phyloP scores from a whole-genome alignment of 2,113 vertebrate genomes.

The Stictonetta naevosa region DNA sequence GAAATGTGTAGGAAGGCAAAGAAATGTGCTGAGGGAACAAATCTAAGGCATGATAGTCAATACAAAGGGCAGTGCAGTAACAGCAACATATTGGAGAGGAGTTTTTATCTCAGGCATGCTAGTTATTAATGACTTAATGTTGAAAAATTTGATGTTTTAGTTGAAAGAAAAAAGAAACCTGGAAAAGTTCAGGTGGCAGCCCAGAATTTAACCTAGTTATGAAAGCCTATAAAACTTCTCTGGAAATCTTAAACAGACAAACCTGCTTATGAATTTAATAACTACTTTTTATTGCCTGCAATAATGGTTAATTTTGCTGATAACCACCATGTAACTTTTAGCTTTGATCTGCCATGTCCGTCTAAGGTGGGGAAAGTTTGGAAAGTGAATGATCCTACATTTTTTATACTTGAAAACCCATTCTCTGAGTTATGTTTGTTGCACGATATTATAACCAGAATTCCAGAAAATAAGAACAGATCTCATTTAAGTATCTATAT shows the following conservation, averaged over 20 bases:
- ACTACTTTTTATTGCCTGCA: not conserved
- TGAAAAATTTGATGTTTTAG: not conserved
- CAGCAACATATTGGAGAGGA: slow-evolving; percentile 47
- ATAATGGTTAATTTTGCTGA: slow-evolving; percentile 33
- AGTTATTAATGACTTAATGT: not conserved
- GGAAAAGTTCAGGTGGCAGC: not conserved
- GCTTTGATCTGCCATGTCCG: slow-evolving; percentile 4
- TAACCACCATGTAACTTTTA: slow-evolving; percentile 39
- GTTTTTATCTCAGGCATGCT: slow-evolving; percentile 26
- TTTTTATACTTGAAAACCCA: slow-evolving; percentile 81
- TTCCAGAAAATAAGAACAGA: slow-evolving; percentile 74
- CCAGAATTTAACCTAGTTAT: not conserved
- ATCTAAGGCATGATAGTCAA: not conserved
- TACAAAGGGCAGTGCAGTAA: not conserved
- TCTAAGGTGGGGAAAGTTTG: slow-evolving; percentile 66
- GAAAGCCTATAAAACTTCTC: not conserved
- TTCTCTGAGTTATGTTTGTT: slow-evolving; percentile 80
- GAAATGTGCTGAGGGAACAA: not conserved
- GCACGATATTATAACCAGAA: slow-evolving; percentile 72
- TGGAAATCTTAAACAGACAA: not conserved
- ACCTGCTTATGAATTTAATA: not conserved
- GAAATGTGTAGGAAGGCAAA: not conserved
- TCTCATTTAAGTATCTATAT: slow-evolving; percentile 76
- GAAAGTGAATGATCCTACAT: slow-evolving; percentile 80
- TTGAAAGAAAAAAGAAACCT: not conserved